phyloP scores from a whole-genome alignment of 2,888 invertebrate species.

The Physocephala rufipes region DNA sequence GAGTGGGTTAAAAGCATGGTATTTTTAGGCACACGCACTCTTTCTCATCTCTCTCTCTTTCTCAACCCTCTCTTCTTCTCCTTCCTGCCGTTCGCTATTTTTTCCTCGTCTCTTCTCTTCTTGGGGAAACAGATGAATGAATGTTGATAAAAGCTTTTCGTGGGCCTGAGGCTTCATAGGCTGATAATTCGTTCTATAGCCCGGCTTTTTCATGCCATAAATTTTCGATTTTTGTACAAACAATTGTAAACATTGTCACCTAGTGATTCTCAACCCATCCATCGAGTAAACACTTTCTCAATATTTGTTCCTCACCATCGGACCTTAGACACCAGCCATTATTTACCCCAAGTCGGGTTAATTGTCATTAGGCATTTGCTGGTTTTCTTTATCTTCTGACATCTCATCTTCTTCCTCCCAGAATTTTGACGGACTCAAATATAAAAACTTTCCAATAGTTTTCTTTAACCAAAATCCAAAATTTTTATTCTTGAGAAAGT shows the following conservation, averaged over 20 bases:
- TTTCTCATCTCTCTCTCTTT: constrained; percentile 1
- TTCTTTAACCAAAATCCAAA: background rate
- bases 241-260: too few species aligned
- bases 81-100: background rate
- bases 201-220: constrained; percentile 8
- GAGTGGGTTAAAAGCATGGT: constrained; percentile 38
- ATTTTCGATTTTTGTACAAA: too few species aligned
- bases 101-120: too few species aligned
- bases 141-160: background rate
- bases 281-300: too few species aligned
- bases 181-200: constrained; percentile 20
- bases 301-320: too few species aligned
- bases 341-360: too few species aligned
- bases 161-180: background rate
- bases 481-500: too few species aligned
- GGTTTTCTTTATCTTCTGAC: background rate
- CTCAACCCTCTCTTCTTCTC: background rate
- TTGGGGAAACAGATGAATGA: background rate
- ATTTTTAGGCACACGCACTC: constrained; percentile 15
- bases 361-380: too few species aligned
- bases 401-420: background rate
- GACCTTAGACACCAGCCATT: too few species aligned
- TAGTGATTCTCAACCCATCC: too few species aligned
- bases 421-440: background rate
- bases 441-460: background rate